Conservation (phyloP, 1,140 invertebrate species). For the Zophobas atratus region DNA sequence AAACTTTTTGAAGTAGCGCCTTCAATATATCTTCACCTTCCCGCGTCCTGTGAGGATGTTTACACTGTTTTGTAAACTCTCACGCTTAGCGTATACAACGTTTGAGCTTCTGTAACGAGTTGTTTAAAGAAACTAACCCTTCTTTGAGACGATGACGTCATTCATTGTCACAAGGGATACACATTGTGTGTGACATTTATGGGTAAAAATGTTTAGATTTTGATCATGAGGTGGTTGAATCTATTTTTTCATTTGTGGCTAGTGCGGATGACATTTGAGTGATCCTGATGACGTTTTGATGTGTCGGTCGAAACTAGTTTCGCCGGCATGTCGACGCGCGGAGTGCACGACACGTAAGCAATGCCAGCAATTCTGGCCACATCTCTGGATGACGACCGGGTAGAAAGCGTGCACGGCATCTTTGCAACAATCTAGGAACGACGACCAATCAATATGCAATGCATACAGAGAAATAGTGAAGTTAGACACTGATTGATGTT, state of each 20-base stretch:
- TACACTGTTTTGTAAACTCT: too few species aligned
- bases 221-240: neutral
- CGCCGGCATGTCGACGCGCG: conserved; percentile 36
- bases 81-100: too few species aligned
- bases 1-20: too few species aligned
- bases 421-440: conserved; percentile 40
- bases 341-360: conserved; percentile 40
- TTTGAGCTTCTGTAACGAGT: too few species aligned
- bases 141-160: too few species aligned
- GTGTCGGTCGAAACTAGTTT: conserved; percentile 38
- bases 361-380: conserved; percentile 42
- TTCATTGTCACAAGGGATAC: too few species aligned
- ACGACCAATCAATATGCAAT: conserved; percentile 42
- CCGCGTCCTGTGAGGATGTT: too few species aligned
- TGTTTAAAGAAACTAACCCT: too few species aligned
- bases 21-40: too few species aligned
- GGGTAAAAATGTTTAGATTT: too few species aligned
- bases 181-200: too few species aligned
- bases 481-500: conserved; percentile 32
- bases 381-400: conserved; percentile 37
- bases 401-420: conserved; percentile 40
- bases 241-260: neutral
- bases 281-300: conserved; percentile 38
- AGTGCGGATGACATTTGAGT: conserved; percentile 13
- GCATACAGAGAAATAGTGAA: conserved; percentile 29